These are phyloP conservation scores for Trissolcus basalis DNA, from an alignment of 1,140 invertebrate genomes.

Conservation along the genomic window DNA sequence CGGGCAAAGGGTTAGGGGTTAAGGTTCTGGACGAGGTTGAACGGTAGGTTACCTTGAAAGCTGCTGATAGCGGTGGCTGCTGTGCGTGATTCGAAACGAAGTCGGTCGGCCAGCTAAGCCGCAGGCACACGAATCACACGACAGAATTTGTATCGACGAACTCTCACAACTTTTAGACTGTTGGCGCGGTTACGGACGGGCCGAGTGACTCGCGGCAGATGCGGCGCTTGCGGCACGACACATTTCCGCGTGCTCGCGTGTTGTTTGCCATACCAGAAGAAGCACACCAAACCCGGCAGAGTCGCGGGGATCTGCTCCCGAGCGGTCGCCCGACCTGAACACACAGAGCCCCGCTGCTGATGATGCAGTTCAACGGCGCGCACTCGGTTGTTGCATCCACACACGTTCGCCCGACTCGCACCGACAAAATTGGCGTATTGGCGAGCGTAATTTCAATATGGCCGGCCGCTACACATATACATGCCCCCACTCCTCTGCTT, in stretches of 20 bases:
- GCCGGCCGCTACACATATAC: slow-evolving; percentile 25
- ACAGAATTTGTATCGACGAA: not conserved
- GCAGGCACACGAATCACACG: no score
- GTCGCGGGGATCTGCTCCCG: not conserved
- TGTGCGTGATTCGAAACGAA: no score
- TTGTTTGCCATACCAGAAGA: slow-evolving; percentile 13
- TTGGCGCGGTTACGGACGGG: not conserved
- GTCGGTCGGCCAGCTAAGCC: no score
- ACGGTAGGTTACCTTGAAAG: not conserved
- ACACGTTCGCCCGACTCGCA: slow-evolving; percentile 6
- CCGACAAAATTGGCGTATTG: slow-evolving; percentile 19
- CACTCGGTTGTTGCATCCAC: not conserved
- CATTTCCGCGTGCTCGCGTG: slow-evolving; percentile 27
- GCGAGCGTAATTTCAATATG: slow-evolving; percentile 36
- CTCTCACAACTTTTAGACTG: no score
- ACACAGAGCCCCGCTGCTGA: not conserved
- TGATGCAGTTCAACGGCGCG: not conserved
- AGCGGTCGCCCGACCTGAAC: not conserved
- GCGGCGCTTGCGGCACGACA: slow-evolving; percentile 11
- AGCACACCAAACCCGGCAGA: not conserved
- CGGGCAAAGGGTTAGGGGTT: not conserved
- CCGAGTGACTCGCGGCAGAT: not conserved
- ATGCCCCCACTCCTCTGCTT: slow-evolving; percentile 4
- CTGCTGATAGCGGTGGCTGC: no score
- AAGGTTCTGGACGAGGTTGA: not conserved